Evolutionary conservation across 2,113 vertebrate genomes (phyloP), one percentile per base, ranked within the genome.

Genomic region (Amia ocellicauda): DNA sequence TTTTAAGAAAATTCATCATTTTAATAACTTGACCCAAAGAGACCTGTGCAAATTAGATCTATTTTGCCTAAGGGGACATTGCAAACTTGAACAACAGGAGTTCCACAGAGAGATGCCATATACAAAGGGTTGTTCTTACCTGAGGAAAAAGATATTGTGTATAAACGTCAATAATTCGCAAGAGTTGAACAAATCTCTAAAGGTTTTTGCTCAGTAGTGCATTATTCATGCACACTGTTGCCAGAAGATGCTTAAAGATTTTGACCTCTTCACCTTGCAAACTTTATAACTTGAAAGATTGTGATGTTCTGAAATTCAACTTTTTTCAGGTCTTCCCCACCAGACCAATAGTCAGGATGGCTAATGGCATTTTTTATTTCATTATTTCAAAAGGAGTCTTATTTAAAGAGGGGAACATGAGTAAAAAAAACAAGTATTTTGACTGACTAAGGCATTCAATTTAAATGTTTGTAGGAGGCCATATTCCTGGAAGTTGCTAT

Each of bases 21-120:
- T 80, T 83, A 85, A 87, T 88, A 89, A 90, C 85, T 86, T 85
- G 86, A 76, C 83, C 82, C 86, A 79, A 86, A 86, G 83, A 87
- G 83, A 73, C 73, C 69, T 63, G 78, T 73, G 84, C 76, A 88
- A 88, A 89, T 87, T 81, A 86, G 82, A 76, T 67, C 74, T 76
- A 69, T 82, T 87, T 85, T 84, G 83, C 83, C 88, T 77, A 0
- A 64, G 80, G 83, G 88, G 31, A 36, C 80, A 17, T 81, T 75
- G 63, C 68, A 86, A 78, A 71, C 79, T 78, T 74, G 72, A 80
- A 76, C 68, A 64, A 66, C 63, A 66, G 50, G 63, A 55, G 56
- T 20, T 58, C 63, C 55, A 24, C 70, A 70, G 71, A 74, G 80
- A 81, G 71, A 80, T 74, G 76, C 76, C 69, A 77, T 74, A 81